Conservation (phyloP, 2,797 vertebrate species). For the Rhincodon typus region DNA sequence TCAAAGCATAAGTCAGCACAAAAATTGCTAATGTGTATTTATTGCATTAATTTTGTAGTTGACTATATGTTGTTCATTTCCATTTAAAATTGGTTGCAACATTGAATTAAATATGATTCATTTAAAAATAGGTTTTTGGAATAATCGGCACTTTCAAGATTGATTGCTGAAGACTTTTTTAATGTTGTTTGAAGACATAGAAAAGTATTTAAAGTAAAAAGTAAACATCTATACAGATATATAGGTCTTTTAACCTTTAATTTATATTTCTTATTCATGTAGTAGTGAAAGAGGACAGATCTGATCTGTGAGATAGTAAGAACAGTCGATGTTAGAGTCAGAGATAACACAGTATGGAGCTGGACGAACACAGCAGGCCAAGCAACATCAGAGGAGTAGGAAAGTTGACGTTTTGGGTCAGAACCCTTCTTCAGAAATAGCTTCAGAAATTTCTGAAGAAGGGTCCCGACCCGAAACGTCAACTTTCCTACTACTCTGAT, state of each 20-base stretch:
- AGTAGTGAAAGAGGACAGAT: background rate
- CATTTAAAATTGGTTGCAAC: background rate
- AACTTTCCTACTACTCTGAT: no score
- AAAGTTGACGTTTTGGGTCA: no score
- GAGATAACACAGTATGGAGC: no score
- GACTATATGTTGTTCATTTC: background rate
- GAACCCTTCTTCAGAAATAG: no score
- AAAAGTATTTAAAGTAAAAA: background rate
- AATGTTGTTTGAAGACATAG: background rate
- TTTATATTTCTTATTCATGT: background rate
- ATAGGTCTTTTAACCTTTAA: background rate
- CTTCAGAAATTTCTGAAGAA: no score
- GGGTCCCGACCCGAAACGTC: no score
- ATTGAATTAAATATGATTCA: background rate
- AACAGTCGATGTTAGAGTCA: no score
- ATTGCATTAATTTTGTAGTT: background rate
- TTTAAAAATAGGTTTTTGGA: background rate
- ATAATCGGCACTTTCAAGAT: background rate
- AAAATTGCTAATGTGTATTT: background rate
- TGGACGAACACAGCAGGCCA: no score
- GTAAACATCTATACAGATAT: background rate
- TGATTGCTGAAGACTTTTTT: background rate
- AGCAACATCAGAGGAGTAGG: no score
- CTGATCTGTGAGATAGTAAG: background rate
- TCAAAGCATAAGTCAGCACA: background rate